A percentile compares a stretch with the other conserved stretches of the same genome.
Evolutionary conservation across 1,140 invertebrate genomes (phyloP).

Genomic region (Oscheius sp.): DNA sequence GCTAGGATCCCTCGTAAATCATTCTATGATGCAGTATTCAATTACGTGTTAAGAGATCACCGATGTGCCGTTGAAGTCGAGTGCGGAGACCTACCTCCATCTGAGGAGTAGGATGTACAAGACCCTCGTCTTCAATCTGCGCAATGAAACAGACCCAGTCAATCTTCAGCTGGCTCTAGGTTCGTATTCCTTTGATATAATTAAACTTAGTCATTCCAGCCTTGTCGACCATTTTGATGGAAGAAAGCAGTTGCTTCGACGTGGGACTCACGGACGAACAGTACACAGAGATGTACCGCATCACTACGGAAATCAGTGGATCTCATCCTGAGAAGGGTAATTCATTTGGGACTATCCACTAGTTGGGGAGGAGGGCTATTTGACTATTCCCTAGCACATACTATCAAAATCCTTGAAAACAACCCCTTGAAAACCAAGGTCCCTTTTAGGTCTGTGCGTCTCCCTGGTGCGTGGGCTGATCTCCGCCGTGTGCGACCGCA

Average conservation of each 20-base stretch:
- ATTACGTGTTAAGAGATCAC: constrained; percentile 11
- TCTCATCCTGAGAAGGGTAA: constrained; percentile 30
- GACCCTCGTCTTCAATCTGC: constrained; percentile 78
- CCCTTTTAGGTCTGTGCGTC: constrained; percentile 11
- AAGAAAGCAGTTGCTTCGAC: constrained; percentile 50
- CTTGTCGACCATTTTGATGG: constrained; percentile 47
- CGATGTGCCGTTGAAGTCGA: constrained; percentile 22
- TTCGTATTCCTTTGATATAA: constrained; percentile 58
- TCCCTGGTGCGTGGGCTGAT: constrained; percentile 43
- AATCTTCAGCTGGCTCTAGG: constrained; percentile 86
- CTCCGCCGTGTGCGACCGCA: constrained; percentile 56
- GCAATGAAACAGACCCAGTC: constrained; percentile 78
- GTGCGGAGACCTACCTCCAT: constrained; percentile 70
- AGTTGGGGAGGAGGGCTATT: no score
- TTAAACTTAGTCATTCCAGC: constrained; percentile 17
- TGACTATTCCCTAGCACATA: no score
- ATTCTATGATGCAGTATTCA: background rate
- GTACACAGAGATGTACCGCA: constrained; percentile 21
- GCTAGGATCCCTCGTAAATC: constrained; percentile 36
- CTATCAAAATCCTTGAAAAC: background rate
- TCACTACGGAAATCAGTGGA: constrained; percentile 14
- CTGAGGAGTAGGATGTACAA: constrained; percentile 79
- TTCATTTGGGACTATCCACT: no score
- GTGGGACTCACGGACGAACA: constrained; percentile 35
- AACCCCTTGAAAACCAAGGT: no score